A percentile compares a stretch with the other conserved stretches of the same genome.
phyloP scores from a whole-genome alignment of 2,888 invertebrate species.

The Ethmia dodecea region DNA sequence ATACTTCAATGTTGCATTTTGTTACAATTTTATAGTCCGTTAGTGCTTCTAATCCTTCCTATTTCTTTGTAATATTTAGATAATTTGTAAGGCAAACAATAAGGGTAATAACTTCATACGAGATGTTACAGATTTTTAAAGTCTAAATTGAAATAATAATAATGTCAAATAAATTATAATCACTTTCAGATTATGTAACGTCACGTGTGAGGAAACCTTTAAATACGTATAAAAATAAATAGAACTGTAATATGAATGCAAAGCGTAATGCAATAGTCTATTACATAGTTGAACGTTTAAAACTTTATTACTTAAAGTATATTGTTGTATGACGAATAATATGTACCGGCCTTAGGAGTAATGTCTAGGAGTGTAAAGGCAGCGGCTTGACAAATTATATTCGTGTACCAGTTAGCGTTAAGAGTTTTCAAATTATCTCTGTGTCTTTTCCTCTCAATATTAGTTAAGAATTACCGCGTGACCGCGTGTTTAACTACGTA shows the following conservation, averaged over 20 bases:
- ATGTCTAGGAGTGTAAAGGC: constrained; percentile 52
- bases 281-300: constrained; percentile 62
- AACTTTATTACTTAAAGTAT: constrained; percentile 66
- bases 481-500: constrained; percentile 25
- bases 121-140: not conserved
- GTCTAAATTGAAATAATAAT: too few relatives aligned
- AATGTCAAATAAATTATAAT: too few relatives aligned
- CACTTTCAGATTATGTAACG: too few relatives aligned
- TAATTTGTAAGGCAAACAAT: too few relatives aligned
- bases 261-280: constrained; percentile 54
- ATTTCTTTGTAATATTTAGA: not conserved
- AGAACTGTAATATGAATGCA: constrained; percentile 4
- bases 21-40: constrained; percentile 13
- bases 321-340: constrained; percentile 56
- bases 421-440: constrained; percentile 69
- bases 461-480: constrained; percentile 54
- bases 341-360: constrained; percentile 73
- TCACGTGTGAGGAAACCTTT: constrained; percentile 11
- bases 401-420: constrained; percentile 55
- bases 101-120: not conserved
- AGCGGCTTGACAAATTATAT: constrained; percentile 58
- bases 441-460: constrained; percentile 68
- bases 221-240: constrained; percentile 15
- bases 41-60: constrained; percentile 17
- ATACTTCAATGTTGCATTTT: constrained; percentile 30